Conservation (phyloP, 1,140 invertebrate species). For the Conopomorpha cramerella region DNA sequence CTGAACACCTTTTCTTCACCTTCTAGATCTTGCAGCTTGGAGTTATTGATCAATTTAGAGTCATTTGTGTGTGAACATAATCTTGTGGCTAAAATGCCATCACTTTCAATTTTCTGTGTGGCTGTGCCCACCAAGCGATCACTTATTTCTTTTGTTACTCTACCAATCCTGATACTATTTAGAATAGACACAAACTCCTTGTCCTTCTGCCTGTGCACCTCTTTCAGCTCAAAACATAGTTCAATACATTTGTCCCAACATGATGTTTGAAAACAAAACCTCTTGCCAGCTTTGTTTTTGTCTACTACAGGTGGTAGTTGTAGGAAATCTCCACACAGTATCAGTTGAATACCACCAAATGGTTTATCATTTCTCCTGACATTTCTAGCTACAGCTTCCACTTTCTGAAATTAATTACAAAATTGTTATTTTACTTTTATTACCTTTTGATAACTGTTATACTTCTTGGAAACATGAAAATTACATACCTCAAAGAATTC, state of each 20-base stretch:
- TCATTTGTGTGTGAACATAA: constrained; percentile 92
- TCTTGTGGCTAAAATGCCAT: constrained; percentile 88
- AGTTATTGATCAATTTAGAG: constrained; percentile 85
- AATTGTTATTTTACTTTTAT: constrained; percentile 3
- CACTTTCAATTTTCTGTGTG: constrained; percentile 77
- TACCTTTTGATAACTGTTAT: no score
- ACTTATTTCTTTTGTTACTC: constrained; percentile 72
- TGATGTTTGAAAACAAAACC: constrained; percentile 88
- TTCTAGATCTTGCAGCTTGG: constrained; percentile 73
- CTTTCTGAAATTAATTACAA: constrained; percentile 67
- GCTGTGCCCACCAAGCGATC: constrained; percentile 68
- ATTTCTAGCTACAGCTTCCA: constrained; percentile 78
- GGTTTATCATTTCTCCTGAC: constrained; percentile 82
- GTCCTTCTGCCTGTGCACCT: constrained; percentile 88
- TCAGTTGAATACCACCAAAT: constrained; percentile 94
- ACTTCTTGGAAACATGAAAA: no score
- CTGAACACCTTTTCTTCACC: constrained; percentile 69
- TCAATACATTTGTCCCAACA: constrained; percentile 84
- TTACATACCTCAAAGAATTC: constrained; percentile 76
- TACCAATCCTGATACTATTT: constrained; percentile 82
- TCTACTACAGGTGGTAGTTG: constrained; percentile 88
- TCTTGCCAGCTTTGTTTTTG: constrained; percentile 52
- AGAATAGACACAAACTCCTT: constrained; percentile 85
- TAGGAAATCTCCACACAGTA: constrained; percentile 93
- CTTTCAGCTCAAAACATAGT: constrained; percentile 77